Base-by-base conservation (phyloP, 2,797 vertebrate genomes). In the Propithecus perrieri region DNA sequence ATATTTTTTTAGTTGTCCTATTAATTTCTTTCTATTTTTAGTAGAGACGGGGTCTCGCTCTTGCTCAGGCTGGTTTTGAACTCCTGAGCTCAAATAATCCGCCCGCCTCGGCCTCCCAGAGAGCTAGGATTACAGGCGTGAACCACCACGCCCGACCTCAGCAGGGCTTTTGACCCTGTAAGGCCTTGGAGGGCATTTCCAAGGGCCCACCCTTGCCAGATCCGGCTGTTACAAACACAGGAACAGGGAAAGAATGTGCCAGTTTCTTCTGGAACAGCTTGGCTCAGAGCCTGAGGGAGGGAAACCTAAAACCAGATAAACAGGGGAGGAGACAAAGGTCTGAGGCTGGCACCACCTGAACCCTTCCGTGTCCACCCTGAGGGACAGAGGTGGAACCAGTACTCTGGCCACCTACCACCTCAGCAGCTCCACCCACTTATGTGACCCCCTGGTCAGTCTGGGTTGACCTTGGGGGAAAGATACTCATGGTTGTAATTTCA, bases 301-400 rank as follows among this genome's bases (percentile, higher is more conserved):
- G 93, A 94, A 97, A 97, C 59, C 80, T 46, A 83, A 97, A 91
- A 96, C 93, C 93, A 81, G 30, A 84, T 87, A 93, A 95, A 93
- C 46, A 67, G 80, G 30, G 71, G 41, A 95, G 24, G 55, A 81
- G 87, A 94, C 71, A 95, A 95, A 92, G 84, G 65, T 67, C 71
- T 41, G 38, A 91, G 57, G 48, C 84, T 96, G 89, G 48, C 75
- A 88, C 53, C 43, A 78, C 38, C 53, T 80, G 79, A 93, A 76
- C 41, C 63, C 48, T 57, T 55, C 63, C 33, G 3, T n/a, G 17
- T 65, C 33, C 63, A 65, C 63, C 17, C 61, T 13, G 55, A 69
- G 79, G 83, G 46, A 94, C 81, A 95, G 87, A 92, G 43, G 43
- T 81, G 38, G 55, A 59, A 76, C 50, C 87, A 85, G 7, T 18